Conservation (phyloP, 2,113 vertebrate species). For the Parotia lawesii region DNA sequence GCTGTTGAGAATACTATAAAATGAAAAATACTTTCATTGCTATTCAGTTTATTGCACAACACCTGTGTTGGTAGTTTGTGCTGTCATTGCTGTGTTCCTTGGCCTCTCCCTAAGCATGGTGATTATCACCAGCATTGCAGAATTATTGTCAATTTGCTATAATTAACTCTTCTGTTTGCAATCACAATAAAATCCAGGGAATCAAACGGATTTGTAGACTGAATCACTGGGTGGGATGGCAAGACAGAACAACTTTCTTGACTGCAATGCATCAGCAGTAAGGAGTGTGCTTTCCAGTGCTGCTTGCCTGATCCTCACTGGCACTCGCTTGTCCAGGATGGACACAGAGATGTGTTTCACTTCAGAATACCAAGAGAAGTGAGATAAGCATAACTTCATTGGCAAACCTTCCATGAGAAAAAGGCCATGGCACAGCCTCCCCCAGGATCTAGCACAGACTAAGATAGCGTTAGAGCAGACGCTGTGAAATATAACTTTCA, state of each 20-base stretch:
- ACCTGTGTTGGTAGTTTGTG: background rate
- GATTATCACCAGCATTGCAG: background rate
- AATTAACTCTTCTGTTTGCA: background rate
- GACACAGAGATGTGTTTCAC: background rate
- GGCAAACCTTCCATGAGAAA: background rate
- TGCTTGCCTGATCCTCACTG: background rate
- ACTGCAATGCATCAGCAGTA: background rate
- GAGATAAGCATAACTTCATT: background rate
- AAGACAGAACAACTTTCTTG: background rate
- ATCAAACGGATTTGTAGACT: background rate
- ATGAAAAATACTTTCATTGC: background rate
- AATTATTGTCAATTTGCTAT: background rate
- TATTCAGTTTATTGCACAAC: background rate
- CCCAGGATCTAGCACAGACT: constrained; percentile 18
- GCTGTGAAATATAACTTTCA: constrained; percentile 47
- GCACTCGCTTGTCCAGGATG: background rate
- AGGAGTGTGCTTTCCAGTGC: background rate
- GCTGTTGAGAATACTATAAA: background rate
- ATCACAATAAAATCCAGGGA: background rate
- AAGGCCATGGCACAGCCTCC: background rate
- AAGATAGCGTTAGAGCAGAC: constrained; percentile 4
- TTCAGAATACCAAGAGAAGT: background rate
- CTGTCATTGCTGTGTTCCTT: background rate
- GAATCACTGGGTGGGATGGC: background rate
- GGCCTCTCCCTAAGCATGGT: background rate